Evolutionary conservation across 2,113 vertebrate genomes (phyloP).

Genomic region (Tragelaphus buxtoni): DNA sequence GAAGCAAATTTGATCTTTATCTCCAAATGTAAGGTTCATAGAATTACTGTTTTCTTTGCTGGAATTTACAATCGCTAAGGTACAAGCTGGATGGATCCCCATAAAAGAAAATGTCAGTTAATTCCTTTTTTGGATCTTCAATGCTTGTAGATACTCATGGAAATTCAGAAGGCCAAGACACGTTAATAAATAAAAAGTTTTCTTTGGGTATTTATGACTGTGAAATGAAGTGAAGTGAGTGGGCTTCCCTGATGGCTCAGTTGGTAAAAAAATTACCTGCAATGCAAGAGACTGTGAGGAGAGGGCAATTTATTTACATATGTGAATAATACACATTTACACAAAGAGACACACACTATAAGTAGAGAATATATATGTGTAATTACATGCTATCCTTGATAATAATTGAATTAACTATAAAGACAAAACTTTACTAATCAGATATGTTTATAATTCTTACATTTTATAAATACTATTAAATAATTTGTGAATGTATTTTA

Average conservation of each 20-base stretch:
- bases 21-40: not conserved
- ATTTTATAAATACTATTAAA: slow-evolving; percentile 54
- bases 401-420: slow-evolving; percentile 42
- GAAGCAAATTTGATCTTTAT: not conserved
- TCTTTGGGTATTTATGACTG: not conserved
- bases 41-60: not conserved
- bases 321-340: not conserved
- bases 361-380: not conserved
- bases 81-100: not conserved
- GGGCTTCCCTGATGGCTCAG: not conserved
- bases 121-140: not conserved
- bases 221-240: not conserved
- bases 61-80: not conserved
- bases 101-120: not conserved
- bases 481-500: slow-evolving; percentile 69
- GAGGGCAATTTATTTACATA: not conserved
- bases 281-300: not conserved
- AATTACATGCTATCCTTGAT: not conserved
- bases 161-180: not conserved
- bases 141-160: not conserved
- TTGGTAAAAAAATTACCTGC: not conserved
- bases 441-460: slow-evolving; percentile 47
- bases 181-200: not conserved
- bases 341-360: not conserved
- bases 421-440: slow-evolving; percentile 62